Evolutionary conservation across 2,113 vertebrate species (phyloP), one percentile per base, ranked within the genome.

Genomic region (Labeo catla): DNA sequence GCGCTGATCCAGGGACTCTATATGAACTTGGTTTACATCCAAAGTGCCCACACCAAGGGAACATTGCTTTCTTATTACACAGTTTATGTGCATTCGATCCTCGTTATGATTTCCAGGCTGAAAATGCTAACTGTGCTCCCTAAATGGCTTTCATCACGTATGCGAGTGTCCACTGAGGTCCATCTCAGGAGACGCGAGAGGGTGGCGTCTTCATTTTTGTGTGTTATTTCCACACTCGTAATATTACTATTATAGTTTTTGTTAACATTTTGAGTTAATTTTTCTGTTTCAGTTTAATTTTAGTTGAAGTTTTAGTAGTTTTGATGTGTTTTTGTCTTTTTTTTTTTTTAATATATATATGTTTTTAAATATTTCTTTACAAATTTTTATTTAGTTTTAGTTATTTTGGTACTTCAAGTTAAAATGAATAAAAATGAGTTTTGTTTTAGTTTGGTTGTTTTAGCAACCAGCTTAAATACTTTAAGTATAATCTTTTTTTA

Each of bases 11-110:
- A 85, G 79, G 43, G 21, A 76, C 65, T 65, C 83, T 87, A 86
- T 87, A 89, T 79, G 83, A 78, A 86, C 83, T 87, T 87, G 83
- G 83, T 87, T 45, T 80, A 9, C 39, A 34, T 83, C 88, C 86
- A 87, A 81, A 85, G 76, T 77, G 81, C 80, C 52, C 76, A 87
- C 70, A 77, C 74, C 79, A 78, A 54, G 83, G 68, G 83, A 87
- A 65, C 73, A 82, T 78, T 61, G 50, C 63, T 63, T 83, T 54
- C 86, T 87, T 85, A 79, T 85, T 84, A 79, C 59, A 59, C 39
- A 50, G 28, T 86, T 86, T 88, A 81, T 81, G 61, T 88, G 84
- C 43, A 36, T 86, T 88, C 81, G 84, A 86, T 88, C 66, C 81
- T 74, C 66, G n/a, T 88, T 88, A 80, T 84, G 81, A 86, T 70